Conservation (phyloP, 37 sponge, comb jelly and placozoan genomes). For the Beroe ovata region DNA sequence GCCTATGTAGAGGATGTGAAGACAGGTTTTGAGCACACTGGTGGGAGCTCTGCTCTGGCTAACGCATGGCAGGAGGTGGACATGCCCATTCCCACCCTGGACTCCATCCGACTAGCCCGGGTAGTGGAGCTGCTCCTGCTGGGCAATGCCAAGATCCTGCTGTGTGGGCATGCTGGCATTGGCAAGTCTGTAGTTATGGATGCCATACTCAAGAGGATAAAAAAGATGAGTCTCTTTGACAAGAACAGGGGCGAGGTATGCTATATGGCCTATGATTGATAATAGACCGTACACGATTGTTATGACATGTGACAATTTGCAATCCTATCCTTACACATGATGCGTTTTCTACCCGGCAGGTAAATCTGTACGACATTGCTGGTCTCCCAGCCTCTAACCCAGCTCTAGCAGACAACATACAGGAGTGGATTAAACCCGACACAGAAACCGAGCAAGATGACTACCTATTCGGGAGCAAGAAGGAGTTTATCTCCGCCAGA, state of each 20-base stretch:
- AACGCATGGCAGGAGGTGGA: conserved; percentile 20
- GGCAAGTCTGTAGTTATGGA: conserved; percentile 67
- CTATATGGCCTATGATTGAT: too few species aligned
- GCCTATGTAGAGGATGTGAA: conserved; percentile 55
- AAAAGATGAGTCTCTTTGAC: conserved; percentile 30
- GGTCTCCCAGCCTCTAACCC: conserved; percentile 19
- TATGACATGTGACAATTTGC: too few species aligned
- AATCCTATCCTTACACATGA: too few species aligned
- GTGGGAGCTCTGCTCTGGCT: conserved; percentile 43
- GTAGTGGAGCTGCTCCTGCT: conserved; percentile 42
- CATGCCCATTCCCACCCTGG: conserved; percentile 50
- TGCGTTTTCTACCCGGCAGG: too few species aligned
- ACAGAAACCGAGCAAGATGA: conserved; percentile 12
- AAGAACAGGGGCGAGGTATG: conserved; percentile 14
- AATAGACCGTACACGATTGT: too few species aligned
- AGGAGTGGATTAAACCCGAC: conserved; percentile 58
- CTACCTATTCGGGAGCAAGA: conserved; percentile 38
- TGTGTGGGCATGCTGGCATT: conserved; percentile 47
- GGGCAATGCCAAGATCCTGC: conserved; percentile 48
- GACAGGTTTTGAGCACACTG: conserved; percentile 49
- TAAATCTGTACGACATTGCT: conserved; percentile 48
- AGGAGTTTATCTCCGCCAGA: conserved; percentile 46
- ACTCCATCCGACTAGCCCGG: conserved; percentile 22
- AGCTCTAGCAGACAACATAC: conserved; percentile 47
- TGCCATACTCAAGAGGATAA: conserved; percentile 54